These are phyloP conservation scores for Macrosoma leucophasiata DNA, from an alignment of 2,888 invertebrate genomes.

Conservation along the genomic window DNA sequence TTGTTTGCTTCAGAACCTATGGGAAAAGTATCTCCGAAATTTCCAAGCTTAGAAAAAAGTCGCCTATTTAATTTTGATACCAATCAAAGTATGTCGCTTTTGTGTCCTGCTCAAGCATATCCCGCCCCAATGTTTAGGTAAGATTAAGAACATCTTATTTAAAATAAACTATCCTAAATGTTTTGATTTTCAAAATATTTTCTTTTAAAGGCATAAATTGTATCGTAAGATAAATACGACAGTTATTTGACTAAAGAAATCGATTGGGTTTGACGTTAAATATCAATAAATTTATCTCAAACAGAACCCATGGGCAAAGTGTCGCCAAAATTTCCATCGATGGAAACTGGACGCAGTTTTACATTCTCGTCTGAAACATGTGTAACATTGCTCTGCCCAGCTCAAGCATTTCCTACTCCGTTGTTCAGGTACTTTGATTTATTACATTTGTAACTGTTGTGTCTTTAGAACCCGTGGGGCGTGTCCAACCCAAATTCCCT, in stretches of 20 bases:
- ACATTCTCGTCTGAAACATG: slow-evolving; percentile 62
- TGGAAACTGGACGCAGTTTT: slow-evolving; percentile 69
- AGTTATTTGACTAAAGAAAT: background rate
- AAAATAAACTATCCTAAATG: slow-evolving; percentile 1
- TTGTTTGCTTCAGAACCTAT: slow-evolving; percentile 63
- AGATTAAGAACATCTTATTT: slow-evolving; percentile 28
- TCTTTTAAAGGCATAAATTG: too few relatives aligned
- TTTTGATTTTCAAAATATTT: slow-evolving; percentile 11
- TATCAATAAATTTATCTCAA: slow-evolving; percentile 32
- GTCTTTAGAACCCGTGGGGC: slow-evolving; percentile 78
- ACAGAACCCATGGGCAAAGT: slow-evolving; percentile 89
- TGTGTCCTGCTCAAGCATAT: slow-evolving; percentile 81
- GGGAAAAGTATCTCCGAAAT: slow-evolving; percentile 83
- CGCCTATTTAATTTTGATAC: slow-evolving; percentile 56
- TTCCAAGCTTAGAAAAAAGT: slow-evolving; percentile 62
- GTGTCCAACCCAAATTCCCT: slow-evolving; percentile 77
- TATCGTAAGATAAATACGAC: slow-evolving; percentile 40
- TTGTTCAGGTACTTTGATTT: slow-evolving; percentile 78
- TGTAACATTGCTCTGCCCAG: slow-evolving; percentile 80
- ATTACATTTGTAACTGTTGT: slow-evolving; percentile 34
- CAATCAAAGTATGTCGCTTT: slow-evolving; percentile 67
- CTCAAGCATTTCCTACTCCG: slow-evolving; percentile 84
- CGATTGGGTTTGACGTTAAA: slow-evolving; percentile 4
- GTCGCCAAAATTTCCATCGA: slow-evolving; percentile 78
- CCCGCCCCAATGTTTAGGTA: slow-evolving; percentile 85